Evolutionary conservation across 2,888 invertebrate species (phyloP), one percentile per base, ranked within the genome.

Genomic region (Linnaemya tessellans): DNA sequence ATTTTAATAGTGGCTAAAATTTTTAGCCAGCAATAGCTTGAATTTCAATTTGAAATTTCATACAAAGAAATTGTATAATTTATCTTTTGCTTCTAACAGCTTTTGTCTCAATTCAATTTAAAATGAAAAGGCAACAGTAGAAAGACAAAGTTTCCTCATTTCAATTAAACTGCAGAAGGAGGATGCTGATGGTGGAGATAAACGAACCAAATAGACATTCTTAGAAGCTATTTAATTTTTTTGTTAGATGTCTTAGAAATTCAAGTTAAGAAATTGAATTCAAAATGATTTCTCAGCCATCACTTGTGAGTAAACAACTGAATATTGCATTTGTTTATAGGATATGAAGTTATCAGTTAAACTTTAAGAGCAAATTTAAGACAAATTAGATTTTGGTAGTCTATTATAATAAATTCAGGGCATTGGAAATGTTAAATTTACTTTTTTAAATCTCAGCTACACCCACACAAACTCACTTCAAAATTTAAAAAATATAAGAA

Each of bases 91-190:
- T 38, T 13, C 41, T 43, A 15, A 13, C 41, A 58, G 30, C 58
- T 71, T 83, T 83, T 83, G 78, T 78, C 65, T 83, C 20, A 70
- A 64, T 77, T 64, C 56, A 56, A 77, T 77, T 58, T 49, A n/a
- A 35, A 22, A 43, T 46, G 35, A 22, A 71, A 11, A 35, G 46
- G 10, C 22, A 49, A n/a, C 0, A 22, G 43, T 46, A 49, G 43
- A 20, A 25, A 56, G 11, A 68, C 1, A 46, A 71, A 71, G 35
- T 65, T 80, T 73, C 38, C 15, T 73, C 35, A 30, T 56, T 78
- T 46, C 62, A 79, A 74, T 74, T 79, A 62, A 65, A 74, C 22
- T 25, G 13, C 3, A 22, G 58, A 54, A 60, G 13, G 13, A 35
- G 15, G 18, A 15, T 13, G 58, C n/a, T 1, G 30, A 30, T 30